Evolutionary conservation across 2,113 vertebrate species (phyloP).

Genomic region (Anas platyrhynchos): DNA sequence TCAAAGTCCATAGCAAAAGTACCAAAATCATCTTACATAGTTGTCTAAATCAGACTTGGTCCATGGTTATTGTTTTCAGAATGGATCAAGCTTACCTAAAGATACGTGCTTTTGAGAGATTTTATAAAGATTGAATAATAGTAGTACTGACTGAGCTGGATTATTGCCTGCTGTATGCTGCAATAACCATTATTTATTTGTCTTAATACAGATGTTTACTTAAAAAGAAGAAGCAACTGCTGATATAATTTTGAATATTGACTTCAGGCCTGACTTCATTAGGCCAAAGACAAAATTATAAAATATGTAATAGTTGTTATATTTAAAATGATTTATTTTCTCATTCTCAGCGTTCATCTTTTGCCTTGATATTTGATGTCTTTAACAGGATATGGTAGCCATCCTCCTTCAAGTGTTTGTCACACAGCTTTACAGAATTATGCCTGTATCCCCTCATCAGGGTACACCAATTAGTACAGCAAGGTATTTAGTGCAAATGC

Average conservation of each 20-base stretch:
- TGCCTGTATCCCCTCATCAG: not conserved
- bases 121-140: not conserved
- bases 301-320: not conserved
- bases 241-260: not conserved
- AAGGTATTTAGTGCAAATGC: not conserved
- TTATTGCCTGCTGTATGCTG: not conserved
- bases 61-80: not conserved
- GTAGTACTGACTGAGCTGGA: not conserved
- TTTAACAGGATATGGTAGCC: not conserved
- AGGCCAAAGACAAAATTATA: not conserved
- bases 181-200: not conserved
- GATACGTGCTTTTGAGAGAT: not conserved
- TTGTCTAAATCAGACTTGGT: not conserved
- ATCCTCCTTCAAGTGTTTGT: not conserved
- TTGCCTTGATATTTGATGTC: not conserved
- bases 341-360: not conserved
- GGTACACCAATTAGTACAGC: not conserved
- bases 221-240: not conserved
- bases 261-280: not conserved
- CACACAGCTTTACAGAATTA: not conserved
- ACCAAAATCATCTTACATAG: not conserved
- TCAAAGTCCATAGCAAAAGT: not conserved
- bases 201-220: not conserved
- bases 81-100: not conserved
- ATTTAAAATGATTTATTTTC: not conserved